Percentiles rank a stretch among this genome's conserved stretches.
Conservation (phyloP, 2,888 invertebrate genomes). For the Prionchulus punctatus region DNA sequence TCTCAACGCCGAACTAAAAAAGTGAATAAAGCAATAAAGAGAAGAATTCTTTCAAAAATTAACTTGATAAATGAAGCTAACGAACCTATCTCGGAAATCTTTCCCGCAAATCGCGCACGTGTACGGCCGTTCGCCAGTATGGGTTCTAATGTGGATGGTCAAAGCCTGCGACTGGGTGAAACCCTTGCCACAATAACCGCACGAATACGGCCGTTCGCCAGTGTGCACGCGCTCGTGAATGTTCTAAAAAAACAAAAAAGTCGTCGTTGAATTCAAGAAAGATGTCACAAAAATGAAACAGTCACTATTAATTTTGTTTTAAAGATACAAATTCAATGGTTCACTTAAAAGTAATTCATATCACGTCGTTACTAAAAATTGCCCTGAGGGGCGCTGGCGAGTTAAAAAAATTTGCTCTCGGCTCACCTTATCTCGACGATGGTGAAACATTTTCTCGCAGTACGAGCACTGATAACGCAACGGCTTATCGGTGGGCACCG, state of each 20-base stretch:
- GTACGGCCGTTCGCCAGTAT: conserved; percentile 21
- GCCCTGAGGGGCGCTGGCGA: background rate
- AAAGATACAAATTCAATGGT: too few relatives aligned
- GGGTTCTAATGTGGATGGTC: conserved; percentile 14
- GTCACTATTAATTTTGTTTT: too few relatives aligned
- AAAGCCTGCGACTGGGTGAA: conserved; percentile 20
- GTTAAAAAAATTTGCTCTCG: background rate
- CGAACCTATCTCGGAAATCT: conserved; percentile 15
- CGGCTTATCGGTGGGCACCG: conserved; percentile 8
- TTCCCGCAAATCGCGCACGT: conserved; percentile 15
- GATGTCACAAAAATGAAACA: background rate
- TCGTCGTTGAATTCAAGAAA: background rate
- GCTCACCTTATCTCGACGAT: conserved; percentile 17
- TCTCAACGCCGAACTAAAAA: conserved; percentile 17
- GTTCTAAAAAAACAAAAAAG: conserved; percentile 12
- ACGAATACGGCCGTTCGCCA: conserved; percentile 22
- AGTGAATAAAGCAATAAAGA: background rate
- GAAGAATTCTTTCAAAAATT: conserved; percentile 1
- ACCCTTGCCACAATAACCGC: conserved; percentile 20
- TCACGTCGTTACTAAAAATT: background rate
- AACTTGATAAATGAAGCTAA: background rate
- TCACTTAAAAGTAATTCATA: too few relatives aligned
- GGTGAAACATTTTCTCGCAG: conserved; percentile 19
- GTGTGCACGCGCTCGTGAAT: conserved; percentile 21
- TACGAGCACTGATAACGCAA: conserved; percentile 17